Evolutionary conservation across 2,888 invertebrate species (phyloP).

Genomic region (Orchestes rusci): DNA sequence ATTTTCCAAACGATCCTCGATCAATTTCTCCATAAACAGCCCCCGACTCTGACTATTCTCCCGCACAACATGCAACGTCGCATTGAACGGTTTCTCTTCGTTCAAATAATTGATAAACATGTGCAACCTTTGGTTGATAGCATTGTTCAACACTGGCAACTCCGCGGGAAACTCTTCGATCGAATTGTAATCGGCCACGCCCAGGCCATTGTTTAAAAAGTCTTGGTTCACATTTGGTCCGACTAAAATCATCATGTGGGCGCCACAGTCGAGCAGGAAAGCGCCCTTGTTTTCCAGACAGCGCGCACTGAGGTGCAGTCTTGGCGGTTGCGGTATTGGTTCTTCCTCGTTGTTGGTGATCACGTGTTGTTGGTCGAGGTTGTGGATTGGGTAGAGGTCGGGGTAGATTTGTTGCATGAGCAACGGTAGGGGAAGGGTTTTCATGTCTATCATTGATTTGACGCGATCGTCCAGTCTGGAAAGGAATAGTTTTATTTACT

Average conservation of each 20-base stretch:
- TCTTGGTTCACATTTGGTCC: conserved; percentile 69
- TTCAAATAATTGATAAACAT: conserved; percentile 77
- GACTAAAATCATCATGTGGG: conserved; percentile 73
- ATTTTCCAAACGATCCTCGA: conserved; percentile 92
- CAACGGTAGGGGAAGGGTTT: conserved; percentile 72
- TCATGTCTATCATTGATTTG: conserved; percentile 89
- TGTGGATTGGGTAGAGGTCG: conserved; percentile 81
- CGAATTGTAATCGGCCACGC: conserved; percentile 61
- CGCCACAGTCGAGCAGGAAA: conserved; percentile 86
- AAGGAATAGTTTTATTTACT: not conserved
- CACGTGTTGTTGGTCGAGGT: conserved; percentile 46
- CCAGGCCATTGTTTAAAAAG: conserved; percentile 61
- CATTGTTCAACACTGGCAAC: conserved; percentile 69
- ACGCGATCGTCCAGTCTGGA: conserved; percentile 83
- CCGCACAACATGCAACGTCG: conserved; percentile 75
- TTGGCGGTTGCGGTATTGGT: conserved; percentile 59
- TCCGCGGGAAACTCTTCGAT: conserved; percentile 72
- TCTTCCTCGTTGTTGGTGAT: conserved; percentile 38
- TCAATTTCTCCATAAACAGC: conserved; percentile 78
- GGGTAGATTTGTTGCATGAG: conserved; percentile 86
- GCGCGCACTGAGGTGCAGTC: conserved; percentile 79
- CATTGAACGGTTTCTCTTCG: conserved; percentile 74
- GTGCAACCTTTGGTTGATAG: conserved; percentile 67
- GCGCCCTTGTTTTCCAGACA: conserved; percentile 78
- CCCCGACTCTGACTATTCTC: conserved; percentile 83